Evolutionary conservation across 2,113 vertebrate genomes (phyloP).

Genomic region (Saguinus midas): DNA sequence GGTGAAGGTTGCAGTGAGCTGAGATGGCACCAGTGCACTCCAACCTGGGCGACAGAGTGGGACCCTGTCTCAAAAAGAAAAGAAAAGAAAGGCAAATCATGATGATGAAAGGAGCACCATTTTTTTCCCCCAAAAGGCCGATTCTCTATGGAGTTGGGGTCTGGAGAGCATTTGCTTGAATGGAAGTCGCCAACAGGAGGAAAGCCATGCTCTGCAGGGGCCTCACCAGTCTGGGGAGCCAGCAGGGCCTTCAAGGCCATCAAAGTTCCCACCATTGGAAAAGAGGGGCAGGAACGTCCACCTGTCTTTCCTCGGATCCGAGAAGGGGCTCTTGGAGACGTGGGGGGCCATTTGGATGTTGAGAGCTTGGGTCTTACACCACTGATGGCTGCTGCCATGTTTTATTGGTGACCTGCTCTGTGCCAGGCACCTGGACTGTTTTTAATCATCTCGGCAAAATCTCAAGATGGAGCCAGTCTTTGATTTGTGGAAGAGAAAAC

Average conservation of each 20-base stretch:
- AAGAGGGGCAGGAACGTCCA: background rate
- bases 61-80: no score
- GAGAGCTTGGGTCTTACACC: background rate
- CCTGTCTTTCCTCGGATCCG: background rate
- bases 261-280: background rate
- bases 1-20: background rate
- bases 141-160: background rate
- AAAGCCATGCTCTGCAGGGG: background rate
- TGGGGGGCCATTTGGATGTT: rapidly evolving
- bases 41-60: background rate
- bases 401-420: background rate
- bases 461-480: background rate
- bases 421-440: background rate
- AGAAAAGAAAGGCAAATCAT: background rate
- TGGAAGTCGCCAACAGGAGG: background rate
- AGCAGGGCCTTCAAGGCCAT: background rate
- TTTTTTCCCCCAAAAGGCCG: background rate
- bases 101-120: background rate
- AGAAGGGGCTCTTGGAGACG: background rate
- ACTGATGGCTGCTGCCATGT: background rate
- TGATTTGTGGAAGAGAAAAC: background rate
- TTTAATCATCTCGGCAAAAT: background rate
- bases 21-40: background rate
- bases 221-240: background rate
- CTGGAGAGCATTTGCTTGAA: background rate